phyloP scores from a whole-genome alignment of 2,797 vertebrate genomes.

The Sebastes aleutianus region DNA sequence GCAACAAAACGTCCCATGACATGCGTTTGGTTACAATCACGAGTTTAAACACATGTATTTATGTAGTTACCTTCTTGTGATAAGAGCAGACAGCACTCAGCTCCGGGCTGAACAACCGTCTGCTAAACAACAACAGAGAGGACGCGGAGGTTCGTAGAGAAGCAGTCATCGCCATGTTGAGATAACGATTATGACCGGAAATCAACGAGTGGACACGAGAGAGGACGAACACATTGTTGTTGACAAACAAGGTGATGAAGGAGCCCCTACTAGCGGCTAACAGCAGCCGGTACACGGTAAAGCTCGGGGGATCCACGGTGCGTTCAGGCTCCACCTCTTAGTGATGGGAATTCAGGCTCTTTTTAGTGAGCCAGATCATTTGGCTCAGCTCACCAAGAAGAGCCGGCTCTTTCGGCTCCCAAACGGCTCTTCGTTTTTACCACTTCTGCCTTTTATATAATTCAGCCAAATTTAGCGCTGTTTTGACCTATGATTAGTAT shows the following conservation, averaged over 20 bases:
- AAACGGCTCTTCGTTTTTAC: no score
- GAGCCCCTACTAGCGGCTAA: constrained; percentile 41
- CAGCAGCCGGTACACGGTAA: not conserved
- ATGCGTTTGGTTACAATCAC: rapidly evolving
- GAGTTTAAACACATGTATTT: not conserved
- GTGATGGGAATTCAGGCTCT: no score
- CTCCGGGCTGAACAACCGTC: constrained; percentile 48
- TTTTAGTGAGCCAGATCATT: no score
- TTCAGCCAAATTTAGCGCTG: no score
- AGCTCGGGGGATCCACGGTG: not conserved
- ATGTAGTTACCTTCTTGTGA: constrained; percentile 75
- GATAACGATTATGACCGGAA: constrained; percentile 21
- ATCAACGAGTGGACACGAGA: constrained; percentile 20
- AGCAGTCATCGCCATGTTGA: constrained; percentile 71
- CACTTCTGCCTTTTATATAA: no score
- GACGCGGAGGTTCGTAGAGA: constrained; percentile 53
- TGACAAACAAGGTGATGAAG: constrained; percentile 41
- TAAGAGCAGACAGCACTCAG: constrained; percentile 57
- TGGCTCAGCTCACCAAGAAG: no score
- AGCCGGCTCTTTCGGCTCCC: no score
- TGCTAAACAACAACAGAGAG: constrained; percentile 48
- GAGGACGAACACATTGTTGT: constrained; percentile 9
- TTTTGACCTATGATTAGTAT: no score
- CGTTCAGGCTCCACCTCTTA: constrained; percentile 12
- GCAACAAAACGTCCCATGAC: not conserved